A percentile compares a stretch with the other conserved stretches of the same genome.
phyloP scores from a whole-genome alignment of 2,888 invertebrate species.

The Epinotia bilunana region DNA sequence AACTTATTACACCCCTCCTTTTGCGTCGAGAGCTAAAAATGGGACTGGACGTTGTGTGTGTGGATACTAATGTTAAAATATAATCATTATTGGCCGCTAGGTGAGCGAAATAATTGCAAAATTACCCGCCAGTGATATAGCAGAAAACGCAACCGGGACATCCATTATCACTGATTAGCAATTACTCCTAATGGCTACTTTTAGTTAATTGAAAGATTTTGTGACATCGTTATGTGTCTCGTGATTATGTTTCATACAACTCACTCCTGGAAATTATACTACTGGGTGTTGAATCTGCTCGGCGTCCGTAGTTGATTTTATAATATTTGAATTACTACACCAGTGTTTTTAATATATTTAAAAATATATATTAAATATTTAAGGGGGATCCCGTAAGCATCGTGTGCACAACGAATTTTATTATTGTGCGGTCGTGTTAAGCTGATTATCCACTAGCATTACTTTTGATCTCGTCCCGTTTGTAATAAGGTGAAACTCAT shows the following conservation, averaged over 20 bases:
- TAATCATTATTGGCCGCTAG: not conserved
- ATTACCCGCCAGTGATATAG: slow-evolving; percentile 56
- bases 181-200: slow-evolving; percentile 63
- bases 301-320: not conserved
- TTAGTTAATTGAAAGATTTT: slow-evolving; percentile 47
- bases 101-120: slow-evolving; percentile 39
- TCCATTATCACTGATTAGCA: slow-evolving; percentile 70
- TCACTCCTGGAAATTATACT: not conserved
- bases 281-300: not conserved
- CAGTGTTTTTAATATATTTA: no score
- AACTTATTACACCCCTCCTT: no score
- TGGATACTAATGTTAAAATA: not conserved
- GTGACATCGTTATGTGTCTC: slow-evolving; percentile 16
- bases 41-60: not conserved
- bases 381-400: no score
- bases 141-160: slow-evolving; percentile 55
- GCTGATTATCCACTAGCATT: no score
- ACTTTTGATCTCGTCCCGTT: no score
- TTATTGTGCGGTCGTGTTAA: no score
- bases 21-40: no score
- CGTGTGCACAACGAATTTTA: no score
- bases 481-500: no score
- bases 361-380: no score
- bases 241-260: not conserved
- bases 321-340: no score